Conservation (phyloP, 2,113 vertebrate genomes). For the Anoura caudifer region DNA sequence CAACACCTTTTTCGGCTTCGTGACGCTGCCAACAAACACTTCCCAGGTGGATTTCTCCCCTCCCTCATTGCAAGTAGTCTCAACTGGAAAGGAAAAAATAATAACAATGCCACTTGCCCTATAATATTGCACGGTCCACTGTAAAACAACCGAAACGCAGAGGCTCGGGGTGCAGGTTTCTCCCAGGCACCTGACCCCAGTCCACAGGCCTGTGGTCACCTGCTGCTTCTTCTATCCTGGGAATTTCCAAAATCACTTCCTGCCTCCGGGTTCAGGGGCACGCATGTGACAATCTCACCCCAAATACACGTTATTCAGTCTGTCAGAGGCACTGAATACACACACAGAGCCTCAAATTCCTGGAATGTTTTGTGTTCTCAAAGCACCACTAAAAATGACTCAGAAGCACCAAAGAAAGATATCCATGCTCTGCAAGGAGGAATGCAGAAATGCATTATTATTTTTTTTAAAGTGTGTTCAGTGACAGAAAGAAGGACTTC, state of each 20-base stretch:
- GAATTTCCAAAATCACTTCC: neutral
- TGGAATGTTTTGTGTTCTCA: neutral
- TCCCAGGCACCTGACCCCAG: fast-evolving
- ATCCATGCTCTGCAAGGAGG: fast-evolving
- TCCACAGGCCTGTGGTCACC: neutral
- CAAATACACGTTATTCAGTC: fast-evolving
- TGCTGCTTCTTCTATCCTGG: fast-evolving
- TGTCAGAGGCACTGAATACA: fast-evolving
- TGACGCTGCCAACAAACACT: fast-evolving
- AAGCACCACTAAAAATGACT: neutral
- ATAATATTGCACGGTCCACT: fast-evolving
- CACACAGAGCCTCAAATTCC: neutral
- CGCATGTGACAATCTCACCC: fast-evolving
- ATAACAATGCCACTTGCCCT: neutral
- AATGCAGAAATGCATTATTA: neutral
- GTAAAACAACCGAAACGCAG: too few species aligned
- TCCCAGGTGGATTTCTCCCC: fast-evolving
- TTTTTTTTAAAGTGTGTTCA: neutral
- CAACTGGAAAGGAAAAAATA: neutral
- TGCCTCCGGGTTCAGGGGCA: neutral
- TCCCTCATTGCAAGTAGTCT: neutral
- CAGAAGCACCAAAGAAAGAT: fast-evolving
- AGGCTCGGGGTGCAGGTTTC: too few species aligned
- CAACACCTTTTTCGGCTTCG: neutral
- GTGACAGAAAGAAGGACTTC: too few species aligned